Base-by-base conservation (phyloP, 2,888 invertebrate genomes). In the Xiphydria camelus region DNA sequence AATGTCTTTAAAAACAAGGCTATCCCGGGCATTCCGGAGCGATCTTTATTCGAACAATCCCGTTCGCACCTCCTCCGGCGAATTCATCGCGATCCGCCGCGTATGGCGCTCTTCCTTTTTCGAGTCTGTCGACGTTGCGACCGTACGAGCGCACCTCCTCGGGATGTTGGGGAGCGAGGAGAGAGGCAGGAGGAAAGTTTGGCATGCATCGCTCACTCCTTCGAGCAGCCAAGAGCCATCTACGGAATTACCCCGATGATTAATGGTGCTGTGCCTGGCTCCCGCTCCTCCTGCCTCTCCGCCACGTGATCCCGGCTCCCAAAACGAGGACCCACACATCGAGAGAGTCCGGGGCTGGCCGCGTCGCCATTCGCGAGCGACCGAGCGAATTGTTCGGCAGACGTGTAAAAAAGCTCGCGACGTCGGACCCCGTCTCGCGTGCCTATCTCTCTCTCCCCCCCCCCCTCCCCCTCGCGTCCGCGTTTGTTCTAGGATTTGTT, bases 171-270 rank as follows among this genome's bases (percentile, higher is more conserved):
- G 33, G 22, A 4, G 21, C 5, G 44, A 44, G 44, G 43, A 45
- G 47, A 44, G 51, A 53, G 45, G 52, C 49, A 66, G 64, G 63
- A 68, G 59, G 61, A 53, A 61, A 66, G 62, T 66, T 68, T 64
- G 70, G 70, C 68, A 72, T 69, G 70, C 65, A 70, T 64, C 66
- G 62, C 68, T 68, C 69, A 66, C 65, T 68, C 66, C 68, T 71
- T 49, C 45, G 56, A 61, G 62, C 64, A 64, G 63, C 62, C 63
- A 60, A 65, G 62, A 70, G 64, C 72, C 73, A 73, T 73, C 73
- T 73, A 70, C 64, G 74, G 72, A 73, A 75, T 74, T 71, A 66
- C 60, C 70, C 64, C 60, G 70, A 75, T 73, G 73, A 73, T 74
- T 73, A 73, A 73, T 74, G 74, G 67, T 59, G 61, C 51, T 60